phyloP scores from a whole-genome alignment of 1,140 invertebrate genomes.

The Apocrypta bakeri region DNA sequence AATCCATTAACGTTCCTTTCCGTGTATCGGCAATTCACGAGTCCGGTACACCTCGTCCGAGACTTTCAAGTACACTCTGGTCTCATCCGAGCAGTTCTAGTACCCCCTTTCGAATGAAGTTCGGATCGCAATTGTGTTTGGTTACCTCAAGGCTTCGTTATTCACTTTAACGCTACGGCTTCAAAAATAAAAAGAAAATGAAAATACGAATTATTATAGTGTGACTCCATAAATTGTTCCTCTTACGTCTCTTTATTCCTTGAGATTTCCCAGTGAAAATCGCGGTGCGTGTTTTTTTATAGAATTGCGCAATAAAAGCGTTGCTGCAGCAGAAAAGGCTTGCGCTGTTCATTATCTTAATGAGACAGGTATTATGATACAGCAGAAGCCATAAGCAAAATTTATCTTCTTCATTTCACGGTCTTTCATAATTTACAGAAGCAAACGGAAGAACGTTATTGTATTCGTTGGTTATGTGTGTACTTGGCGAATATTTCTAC shows the following conservation, averaged over 20 bases:
- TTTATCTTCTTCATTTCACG: not conserved
- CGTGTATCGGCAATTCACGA: not conserved
- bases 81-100: too few species aligned
- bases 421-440: not conserved
- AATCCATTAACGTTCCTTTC: constrained; percentile 20
- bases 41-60: not conserved
- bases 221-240: too few species aligned
- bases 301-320: not conserved
- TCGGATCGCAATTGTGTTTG: too few species aligned
- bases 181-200: too few species aligned
- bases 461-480: too few species aligned
- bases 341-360: constrained; percentile 14
- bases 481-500: too few species aligned
- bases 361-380: not conserved
- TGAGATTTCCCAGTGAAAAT: not conserved
- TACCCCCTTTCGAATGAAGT: too few species aligned
- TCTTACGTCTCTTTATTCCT: too few species aligned
- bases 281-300: not conserved
- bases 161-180: too few species aligned
- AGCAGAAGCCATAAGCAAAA: not conserved
- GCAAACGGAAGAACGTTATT: not conserved
- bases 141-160: too few species aligned
- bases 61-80: not conserved
- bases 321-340: not conserved
- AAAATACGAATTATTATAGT: too few species aligned